These are phyloP conservation scores for Struthidea cinerea DNA, from an alignment of 2,113 vertebrate species.

Conservation along the genomic window DNA sequence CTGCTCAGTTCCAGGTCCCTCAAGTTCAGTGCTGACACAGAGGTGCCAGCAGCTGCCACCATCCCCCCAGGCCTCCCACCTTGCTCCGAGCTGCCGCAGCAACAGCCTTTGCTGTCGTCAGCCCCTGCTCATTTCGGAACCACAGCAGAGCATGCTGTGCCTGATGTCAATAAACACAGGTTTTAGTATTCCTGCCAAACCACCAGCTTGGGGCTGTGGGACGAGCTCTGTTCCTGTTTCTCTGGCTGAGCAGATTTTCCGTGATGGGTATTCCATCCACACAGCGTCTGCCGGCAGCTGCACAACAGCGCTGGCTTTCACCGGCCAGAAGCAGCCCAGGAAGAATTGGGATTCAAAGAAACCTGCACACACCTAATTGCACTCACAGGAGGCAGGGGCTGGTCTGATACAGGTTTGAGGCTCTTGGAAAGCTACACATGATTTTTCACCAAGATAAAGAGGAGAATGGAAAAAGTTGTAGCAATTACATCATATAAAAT, in stretches of 20 bases:
- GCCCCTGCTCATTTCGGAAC: background rate
- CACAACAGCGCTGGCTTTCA: background rate
- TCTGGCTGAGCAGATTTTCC: background rate
- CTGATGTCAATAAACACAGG: background rate
- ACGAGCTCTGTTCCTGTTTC: background rate
- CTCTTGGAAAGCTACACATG: background rate
- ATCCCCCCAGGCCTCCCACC: background rate
- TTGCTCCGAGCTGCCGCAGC: rapidly evolving
- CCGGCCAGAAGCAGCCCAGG: background rate
- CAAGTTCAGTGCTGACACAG: background rate
- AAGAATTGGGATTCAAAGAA: background rate
- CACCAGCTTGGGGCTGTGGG: background rate
- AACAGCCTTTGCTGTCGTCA: rapidly evolving
- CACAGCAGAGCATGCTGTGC: background rate
- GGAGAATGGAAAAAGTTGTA: background rate
- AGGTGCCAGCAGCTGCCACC: background rate
- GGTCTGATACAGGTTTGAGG: background rate
- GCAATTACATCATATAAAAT: background rate
- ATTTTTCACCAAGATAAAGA: background rate
- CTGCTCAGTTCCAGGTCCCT: background rate
- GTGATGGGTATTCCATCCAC: background rate
- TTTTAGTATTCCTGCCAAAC: background rate
- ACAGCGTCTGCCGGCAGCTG: background rate
- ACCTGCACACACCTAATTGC: background rate
- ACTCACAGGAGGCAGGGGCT: background rate